phyloP scores from a whole-genome alignment of 2,888 invertebrate species.

The Drosophila cracens region DNA sequence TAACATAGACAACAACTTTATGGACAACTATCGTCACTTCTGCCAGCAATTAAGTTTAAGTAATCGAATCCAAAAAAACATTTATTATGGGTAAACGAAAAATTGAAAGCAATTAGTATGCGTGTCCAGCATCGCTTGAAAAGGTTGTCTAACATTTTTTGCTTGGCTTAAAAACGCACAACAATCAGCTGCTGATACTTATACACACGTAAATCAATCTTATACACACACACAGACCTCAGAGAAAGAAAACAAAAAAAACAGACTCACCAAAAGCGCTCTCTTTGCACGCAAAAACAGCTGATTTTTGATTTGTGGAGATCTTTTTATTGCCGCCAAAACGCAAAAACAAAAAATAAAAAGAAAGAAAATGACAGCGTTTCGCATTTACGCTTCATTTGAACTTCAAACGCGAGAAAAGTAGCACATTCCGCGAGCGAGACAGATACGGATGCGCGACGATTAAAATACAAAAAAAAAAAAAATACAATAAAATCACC shows the following conservation, averaged over 20 bases:
- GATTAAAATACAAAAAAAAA: slow-evolving; percentile 28
- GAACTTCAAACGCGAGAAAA: slow-evolving; percentile 80
- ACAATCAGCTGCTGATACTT: slow-evolving; percentile 30
- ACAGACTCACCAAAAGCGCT: slow-evolving; percentile 1
- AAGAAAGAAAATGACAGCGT: slow-evolving; percentile 45
- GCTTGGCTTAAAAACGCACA: slow-evolving; percentile 10
- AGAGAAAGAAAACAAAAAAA: slow-evolving; percentile 1
- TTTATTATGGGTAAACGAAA: slow-evolving; percentile 2
- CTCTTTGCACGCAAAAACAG: slow-evolving; percentile 28
- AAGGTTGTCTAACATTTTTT: slow-evolving; percentile 12
- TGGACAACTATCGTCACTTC: slow-evolving; percentile 8
- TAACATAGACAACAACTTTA: background rate
- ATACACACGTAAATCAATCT: background rate
- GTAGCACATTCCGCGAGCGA: slow-evolving; percentile 60
- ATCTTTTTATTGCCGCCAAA: slow-evolving; percentile 64
- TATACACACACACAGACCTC: background rate
- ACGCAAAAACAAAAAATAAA: slow-evolving; percentile 13
- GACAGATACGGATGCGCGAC: slow-evolving; percentile 58
- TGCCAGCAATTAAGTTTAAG: slow-evolving; percentile 4
- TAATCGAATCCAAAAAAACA: background rate
- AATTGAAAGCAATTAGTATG: slow-evolving; percentile 41
- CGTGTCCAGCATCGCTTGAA: slow-evolving; percentile 28
- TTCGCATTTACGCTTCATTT: slow-evolving; percentile 74
- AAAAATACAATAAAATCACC: slow-evolving; percentile 14
- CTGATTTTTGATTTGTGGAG: slow-evolving; percentile 49